Conservation (phyloP, 2,888 invertebrate species). For the Phaedon cochleariae region DNA sequence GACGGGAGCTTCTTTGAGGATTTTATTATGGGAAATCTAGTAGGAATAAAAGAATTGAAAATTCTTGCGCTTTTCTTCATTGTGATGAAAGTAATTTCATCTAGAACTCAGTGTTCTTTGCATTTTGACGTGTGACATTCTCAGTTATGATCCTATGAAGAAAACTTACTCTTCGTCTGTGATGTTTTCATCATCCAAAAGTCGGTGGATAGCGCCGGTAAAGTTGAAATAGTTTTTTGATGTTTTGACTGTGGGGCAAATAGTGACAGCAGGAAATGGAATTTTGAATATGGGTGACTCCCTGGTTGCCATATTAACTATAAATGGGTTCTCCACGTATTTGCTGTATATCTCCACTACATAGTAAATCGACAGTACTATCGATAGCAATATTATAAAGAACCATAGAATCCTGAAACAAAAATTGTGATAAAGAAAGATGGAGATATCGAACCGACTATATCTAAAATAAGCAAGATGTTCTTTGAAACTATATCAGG, state of each 20-base stretch:
- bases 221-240: conserved; percentile 70
- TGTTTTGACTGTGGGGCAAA: conserved; percentile 49
- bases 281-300: conserved; percentile 73
- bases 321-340: conserved; percentile 77
- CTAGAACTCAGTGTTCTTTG: too few relatives aligned
- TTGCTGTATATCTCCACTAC: conserved; percentile 68
- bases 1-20: too few relatives aligned
- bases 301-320: conserved; percentile 77
- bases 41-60: too few relatives aligned
- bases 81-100: too few relatives aligned
- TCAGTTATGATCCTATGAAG: too few relatives aligned
- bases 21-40: too few relatives aligned
- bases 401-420: conserved; percentile 24
- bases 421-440: too few relatives aligned
- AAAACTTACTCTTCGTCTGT: conserved; percentile 65
- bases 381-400: conserved; percentile 16
- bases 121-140: too few relatives aligned
- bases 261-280: conserved; percentile 58
- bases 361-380: conserved; percentile 23
- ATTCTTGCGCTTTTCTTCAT: too few relatives aligned
- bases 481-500: too few relatives aligned
- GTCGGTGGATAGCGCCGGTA: conserved; percentile 65
- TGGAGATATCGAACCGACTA: too few relatives aligned
- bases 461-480: too few relatives aligned
- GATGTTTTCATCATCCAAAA: conserved; percentile 52